Percentiles rank a stretch among this genome's conserved stretches.
Evolutionary conservation across 2,113 vertebrate species (phyloP).

Genomic region (Sinocyclocheilus rhinocerous): DNA sequence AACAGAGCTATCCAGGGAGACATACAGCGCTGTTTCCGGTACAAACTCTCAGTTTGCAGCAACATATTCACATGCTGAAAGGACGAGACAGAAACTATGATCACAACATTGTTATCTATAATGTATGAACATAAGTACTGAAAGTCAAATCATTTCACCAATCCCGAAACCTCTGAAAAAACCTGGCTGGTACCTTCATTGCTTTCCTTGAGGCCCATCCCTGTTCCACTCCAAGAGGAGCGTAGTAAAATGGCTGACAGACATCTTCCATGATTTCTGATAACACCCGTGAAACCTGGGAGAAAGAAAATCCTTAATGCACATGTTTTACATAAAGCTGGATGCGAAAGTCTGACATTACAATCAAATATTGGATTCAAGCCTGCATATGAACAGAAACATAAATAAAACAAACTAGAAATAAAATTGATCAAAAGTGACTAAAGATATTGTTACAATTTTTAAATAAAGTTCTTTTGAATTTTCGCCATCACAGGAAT

Average conservation of each 20-base stretch:
- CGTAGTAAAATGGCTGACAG: conserved; percentile 76
- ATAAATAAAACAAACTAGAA: too few species aligned
- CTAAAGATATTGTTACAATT: too few species aligned
- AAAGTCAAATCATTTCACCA: background rate
- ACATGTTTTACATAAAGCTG: too few species aligned
- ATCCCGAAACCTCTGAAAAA: background rate
- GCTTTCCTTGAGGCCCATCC: conserved; percentile 49
- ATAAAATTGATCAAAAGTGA: too few species aligned
- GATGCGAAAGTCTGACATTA: too few species aligned
- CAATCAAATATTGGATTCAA: too few species aligned
- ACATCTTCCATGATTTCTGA: conserved; percentile 77
- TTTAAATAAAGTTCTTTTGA: too few species aligned
- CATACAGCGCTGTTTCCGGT: conserved; percentile 51
- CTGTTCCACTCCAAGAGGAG: conserved; percentile 50
- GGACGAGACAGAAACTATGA: conserved; percentile 4
- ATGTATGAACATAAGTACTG: background rate
- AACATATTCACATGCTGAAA: conserved; percentile 63
- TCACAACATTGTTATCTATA: background rate
- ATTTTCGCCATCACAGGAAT: too few species aligned
- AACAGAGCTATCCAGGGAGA: conserved; percentile 82
- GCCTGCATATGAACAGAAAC: too few species aligned
- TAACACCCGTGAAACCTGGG: conserved; percentile 77
- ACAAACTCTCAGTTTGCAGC: conserved; percentile 41
- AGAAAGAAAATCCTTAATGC: too few species aligned
- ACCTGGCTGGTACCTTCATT: conserved; percentile 63